A percentile compares a stretch with the other conserved stretches of the same genome.
Conservation (phyloP, 2,888 invertebrate genomes). For the Standfussiana lucernea region DNA sequence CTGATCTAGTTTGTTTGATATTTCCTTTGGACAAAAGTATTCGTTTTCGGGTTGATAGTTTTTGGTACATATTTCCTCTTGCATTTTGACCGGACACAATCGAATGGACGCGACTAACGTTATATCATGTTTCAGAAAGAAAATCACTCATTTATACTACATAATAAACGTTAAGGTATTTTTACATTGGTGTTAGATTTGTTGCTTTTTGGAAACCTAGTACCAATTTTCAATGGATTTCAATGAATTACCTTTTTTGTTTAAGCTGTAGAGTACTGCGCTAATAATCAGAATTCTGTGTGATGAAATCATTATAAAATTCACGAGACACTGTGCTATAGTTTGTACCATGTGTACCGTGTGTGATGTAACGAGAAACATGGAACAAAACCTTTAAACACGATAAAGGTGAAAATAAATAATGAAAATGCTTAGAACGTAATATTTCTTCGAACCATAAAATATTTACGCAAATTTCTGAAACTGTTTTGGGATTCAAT, state of each 20-base stretch:
- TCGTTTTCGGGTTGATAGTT: constrained; percentile 15
- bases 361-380: neutral
- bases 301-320: neutral
- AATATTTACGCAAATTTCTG: no score
- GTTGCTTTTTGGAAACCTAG: neutral
- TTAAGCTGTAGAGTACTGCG: neutral
- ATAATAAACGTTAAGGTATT: neutral
- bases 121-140: constrained; percentile 5
- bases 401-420: neutral
- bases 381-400: neutral
- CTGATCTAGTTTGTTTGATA: constrained; percentile 54
- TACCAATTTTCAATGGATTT: neutral
- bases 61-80: constrained; percentile 30
- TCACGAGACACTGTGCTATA: neutral
- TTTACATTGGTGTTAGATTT: neutral
- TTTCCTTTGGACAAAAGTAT: constrained; percentile 21
- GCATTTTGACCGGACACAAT: constrained; percentile 31
- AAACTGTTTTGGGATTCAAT: no score
- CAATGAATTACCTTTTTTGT: neutral
- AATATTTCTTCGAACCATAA: no score
- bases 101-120: neutral
- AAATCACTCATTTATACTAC: constrained; percentile 31
- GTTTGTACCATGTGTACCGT: neutral
- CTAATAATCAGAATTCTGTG: neutral
- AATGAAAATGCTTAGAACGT: no score